A percentile compares a stretch with the other conserved stretches of the same genome.
Conservation (phyloP, 2,113 vertebrate genomes). For the Struthio camelus region DNA sequence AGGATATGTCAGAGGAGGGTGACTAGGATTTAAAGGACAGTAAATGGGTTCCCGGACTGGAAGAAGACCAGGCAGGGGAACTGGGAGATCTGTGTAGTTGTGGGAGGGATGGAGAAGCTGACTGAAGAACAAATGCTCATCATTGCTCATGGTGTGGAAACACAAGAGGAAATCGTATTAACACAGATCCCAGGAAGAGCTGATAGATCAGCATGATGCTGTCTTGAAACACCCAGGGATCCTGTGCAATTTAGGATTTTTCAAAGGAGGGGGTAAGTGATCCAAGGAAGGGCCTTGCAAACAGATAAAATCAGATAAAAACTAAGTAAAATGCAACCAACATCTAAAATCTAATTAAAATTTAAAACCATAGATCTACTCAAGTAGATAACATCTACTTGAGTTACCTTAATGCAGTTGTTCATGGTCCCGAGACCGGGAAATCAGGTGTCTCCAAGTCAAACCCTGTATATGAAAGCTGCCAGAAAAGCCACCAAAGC, state of each 20-base stretch:
- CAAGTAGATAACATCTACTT: too few species aligned
- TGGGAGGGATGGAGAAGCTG: not conserved
- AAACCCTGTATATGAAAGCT: not conserved
- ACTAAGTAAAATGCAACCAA: too few species aligned
- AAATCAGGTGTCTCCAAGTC: not conserved
- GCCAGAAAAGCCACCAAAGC: rapidly evolving
- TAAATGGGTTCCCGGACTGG: not conserved
- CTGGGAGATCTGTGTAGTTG: not conserved
- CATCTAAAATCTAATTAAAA: too few species aligned
- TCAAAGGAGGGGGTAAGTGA: not conserved
- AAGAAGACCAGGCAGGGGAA: not conserved
- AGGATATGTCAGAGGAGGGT: too few species aligned
- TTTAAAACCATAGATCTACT: too few species aligned
- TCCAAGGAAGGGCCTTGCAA: not conserved
- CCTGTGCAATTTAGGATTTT: not conserved
- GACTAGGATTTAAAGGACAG: too few species aligned
- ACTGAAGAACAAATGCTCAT: not conserved
- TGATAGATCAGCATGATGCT: not conserved
- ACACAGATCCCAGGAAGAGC: not conserved
- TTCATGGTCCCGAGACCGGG: not conserved
- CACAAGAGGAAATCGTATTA: not conserved
- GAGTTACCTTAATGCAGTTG: too few species aligned
- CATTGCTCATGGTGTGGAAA: not conserved
- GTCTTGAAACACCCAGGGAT: not conserved
- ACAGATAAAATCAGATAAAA: not conserved